Percentiles rank a stretch among this genome's conserved stretches.
These are phyloP conservation scores for Hedya salicella DNA, from an alignment of 2,888 invertebrate species.

Conservation along the genomic window DNA sequence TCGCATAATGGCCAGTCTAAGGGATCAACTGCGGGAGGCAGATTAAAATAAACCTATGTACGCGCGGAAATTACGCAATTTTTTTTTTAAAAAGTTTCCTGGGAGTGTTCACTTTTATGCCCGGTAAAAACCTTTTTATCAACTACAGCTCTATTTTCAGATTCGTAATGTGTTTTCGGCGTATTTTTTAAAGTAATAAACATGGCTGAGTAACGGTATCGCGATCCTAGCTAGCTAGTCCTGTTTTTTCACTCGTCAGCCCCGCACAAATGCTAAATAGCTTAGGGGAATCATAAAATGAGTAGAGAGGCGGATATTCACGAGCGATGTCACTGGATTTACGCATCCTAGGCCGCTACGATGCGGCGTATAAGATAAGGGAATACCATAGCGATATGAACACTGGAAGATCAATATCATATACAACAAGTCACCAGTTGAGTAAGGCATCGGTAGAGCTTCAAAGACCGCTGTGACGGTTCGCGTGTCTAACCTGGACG, in stretches of 20 bases:
- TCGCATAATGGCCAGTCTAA: conserved; percentile 46
- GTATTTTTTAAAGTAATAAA: conserved; percentile 12
- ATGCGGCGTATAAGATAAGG: conserved; percentile 28
- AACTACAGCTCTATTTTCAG: background rate
- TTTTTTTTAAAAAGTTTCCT: conserved; percentile 29
- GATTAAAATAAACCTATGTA: conserved; percentile 37
- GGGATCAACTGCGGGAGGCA: conserved; percentile 46
- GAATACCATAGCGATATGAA: conserved; percentile 8
- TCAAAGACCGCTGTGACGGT: conserved; percentile 14
- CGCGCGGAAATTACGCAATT: conserved; percentile 21
- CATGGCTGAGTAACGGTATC: conserved; percentile 24
- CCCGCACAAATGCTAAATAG: conserved; percentile 34
- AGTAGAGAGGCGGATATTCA: conserved; percentile 35
- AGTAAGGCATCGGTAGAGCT: conserved; percentile 20
- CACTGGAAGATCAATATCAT: conserved; percentile 18
- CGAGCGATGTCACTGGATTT: conserved; percentile 41
- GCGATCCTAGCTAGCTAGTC: too few species aligned
- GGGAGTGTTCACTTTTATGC: conserved; percentile 4
- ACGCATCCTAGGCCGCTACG: conserved; percentile 38
- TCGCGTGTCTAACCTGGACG: conserved; percentile 12
- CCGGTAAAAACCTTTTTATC: background rate
- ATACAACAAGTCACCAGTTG: background rate
- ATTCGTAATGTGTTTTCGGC: background rate
- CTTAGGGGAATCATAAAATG: conserved; percentile 32
- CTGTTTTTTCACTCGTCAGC: conserved; percentile 31